Conservation (phyloP, 2,888 invertebrate species). For the Psylliodes chrysocephalus region DNA sequence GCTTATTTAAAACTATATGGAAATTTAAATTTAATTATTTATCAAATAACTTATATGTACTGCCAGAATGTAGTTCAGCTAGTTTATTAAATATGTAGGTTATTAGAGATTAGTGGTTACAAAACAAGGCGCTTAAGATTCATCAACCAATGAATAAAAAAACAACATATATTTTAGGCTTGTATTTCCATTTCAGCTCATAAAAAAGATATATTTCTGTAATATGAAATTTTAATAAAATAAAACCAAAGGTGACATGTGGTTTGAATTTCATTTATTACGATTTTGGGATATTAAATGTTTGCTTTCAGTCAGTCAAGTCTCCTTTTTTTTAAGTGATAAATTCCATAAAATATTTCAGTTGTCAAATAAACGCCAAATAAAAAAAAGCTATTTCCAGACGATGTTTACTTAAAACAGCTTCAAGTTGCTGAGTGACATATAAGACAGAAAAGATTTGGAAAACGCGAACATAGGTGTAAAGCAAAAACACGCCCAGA, state of each 20-base stretch:
- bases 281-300: background rate
- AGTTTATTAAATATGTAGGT: too few relatives aligned
- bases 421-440: conserved; percentile 4
- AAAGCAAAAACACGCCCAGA: too few relatives aligned
- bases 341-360: conserved; percentile 13
- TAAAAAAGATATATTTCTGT: too few relatives aligned
- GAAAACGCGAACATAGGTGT: background rate
- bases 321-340: background rate
- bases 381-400: conserved; percentile 3
- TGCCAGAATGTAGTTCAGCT: too few relatives aligned
- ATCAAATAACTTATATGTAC: too few relatives aligned
- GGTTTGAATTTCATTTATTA: background rate
- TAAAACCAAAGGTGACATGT: background rate
- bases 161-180: too few relatives aligned
- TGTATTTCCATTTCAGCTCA: too few relatives aligned
- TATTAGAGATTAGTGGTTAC: too few relatives aligned
- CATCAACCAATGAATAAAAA: too few relatives aligned
- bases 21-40: too few relatives aligned
- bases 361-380: conserved; percentile 19
- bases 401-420: conserved; percentile 9
- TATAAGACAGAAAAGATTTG: background rate
- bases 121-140: too few relatives aligned
- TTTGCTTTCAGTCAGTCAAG: background rate
- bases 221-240: background rate
- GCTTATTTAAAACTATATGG: too few relatives aligned